phyloP scores from a whole-genome alignment of 2,797 vertebrate species.

The Carapus acus region DNA sequence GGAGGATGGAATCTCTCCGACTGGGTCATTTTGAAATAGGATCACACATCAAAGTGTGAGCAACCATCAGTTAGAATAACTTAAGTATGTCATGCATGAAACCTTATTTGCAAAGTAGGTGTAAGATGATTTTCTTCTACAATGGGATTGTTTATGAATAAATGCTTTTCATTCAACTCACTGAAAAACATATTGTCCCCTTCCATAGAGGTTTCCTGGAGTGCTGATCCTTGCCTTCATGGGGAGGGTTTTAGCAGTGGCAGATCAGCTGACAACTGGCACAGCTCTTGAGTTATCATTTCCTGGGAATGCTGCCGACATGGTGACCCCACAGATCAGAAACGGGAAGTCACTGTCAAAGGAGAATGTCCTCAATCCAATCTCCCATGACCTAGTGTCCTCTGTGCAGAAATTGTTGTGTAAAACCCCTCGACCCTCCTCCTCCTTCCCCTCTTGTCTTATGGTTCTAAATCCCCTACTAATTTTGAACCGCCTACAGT shows the following conservation, averaged over 20 bases:
- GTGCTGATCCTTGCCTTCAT: slow-evolving; percentile 25
- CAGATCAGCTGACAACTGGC: too few species aligned
- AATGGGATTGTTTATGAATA: too few species aligned
- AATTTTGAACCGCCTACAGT: too few species aligned
- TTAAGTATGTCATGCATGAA: too few species aligned
- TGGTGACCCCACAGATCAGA: slow-evolving; percentile 3
- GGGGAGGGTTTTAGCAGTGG: background rate
- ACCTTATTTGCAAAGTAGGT: too few species aligned
- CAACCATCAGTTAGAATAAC: too few species aligned
- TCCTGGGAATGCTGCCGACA: background rate
- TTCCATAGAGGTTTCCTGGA: slow-evolving; percentile 1
- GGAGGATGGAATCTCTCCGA: too few species aligned
- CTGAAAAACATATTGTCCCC: too few species aligned
- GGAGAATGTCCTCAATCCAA: background rate
- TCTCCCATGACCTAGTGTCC: slow-evolving; percentile 4
- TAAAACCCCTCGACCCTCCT: background rate
- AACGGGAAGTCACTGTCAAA: background rate
- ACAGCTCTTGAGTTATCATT: background rate
- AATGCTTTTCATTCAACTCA: too few species aligned
- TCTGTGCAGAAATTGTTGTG: slow-evolving; percentile 1
- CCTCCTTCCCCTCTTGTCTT: background rate
- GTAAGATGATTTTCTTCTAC: too few species aligned
- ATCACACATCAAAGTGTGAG: too few species aligned
- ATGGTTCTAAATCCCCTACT: slow-evolving; percentile 12
- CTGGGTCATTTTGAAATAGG: too few species aligned